Evolutionary conservation across 2,797 vertebrate species (phyloP).

Genomic region (Sebastes alutus): DNA sequence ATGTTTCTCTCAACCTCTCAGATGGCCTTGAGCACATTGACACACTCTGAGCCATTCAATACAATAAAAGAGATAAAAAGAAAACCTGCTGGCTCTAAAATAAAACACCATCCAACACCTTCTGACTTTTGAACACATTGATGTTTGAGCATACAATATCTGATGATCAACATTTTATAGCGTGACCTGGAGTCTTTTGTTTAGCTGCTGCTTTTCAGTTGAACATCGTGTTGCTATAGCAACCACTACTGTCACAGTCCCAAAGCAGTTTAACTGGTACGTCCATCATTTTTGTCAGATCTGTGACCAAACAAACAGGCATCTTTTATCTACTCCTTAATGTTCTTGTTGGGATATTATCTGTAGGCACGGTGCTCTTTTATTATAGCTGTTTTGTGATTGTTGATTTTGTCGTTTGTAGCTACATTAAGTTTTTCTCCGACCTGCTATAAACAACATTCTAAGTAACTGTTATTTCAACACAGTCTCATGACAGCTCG

Average conservation of each 20-base stretch:
- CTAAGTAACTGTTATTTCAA: too few relatives aligned
- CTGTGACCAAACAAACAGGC: background rate
- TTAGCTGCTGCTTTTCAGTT: background rate
- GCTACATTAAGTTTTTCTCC: too few relatives aligned
- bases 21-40: background rate
- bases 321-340: background rate
- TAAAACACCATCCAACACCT: background rate
- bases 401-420: too few relatives aligned
- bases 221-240: background rate
- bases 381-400: background rate
- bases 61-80: background rate
- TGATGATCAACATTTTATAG: background rate
- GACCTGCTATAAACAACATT: too few relatives aligned
- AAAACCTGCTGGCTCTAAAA: background rate
- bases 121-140: too few relatives aligned
- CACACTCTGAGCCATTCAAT: background rate
- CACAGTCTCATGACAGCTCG: too few relatives aligned
- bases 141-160: background rate
- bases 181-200: background rate
- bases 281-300: background rate
- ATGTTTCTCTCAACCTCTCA: background rate
- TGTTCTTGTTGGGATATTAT: background rate
- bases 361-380: background rate
- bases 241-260: background rate
- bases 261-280: background rate